Base-by-base conservation (phyloP, 2,113 vertebrate genomes). In the Paralichthys olivaceus region DNA sequence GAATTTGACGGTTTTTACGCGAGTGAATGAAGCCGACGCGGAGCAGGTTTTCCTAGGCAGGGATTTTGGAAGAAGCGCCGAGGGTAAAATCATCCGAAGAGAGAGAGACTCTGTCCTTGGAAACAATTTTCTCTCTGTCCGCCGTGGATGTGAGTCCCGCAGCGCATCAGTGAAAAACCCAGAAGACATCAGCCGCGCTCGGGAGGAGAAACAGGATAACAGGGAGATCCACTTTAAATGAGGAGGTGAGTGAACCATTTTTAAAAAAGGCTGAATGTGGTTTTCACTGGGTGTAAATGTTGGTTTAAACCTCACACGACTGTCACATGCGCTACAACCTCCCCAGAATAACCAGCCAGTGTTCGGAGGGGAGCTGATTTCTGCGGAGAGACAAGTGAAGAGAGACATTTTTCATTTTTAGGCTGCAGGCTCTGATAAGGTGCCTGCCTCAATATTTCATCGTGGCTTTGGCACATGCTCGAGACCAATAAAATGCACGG, bases 11-110 rank as follows among this genome's bases (percentile, higher is more conserved):
- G 5, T 43, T 22, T 40, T 22, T 40, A 0, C 11, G 17, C 28
- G 88, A 88, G 84, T 93, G 84, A 90, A 91, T 81, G 90, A 87
- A 79, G 56, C 67, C 47, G 75, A 72, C 25, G 54, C 73, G 59
- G 59, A 59, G 77, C 80, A 61, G 43, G 43, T 51, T 64, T 56
- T 65, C 22, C 17, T 20, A 2, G 23, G 57, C 67, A 49, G 20
- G 20, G 13, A 19, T 14, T 15, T 45, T 51, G 5, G 5, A 51
- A 51, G 45, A 7, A 17, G 45, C 45, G 45, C 2, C 1, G 45
- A 47, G 45, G 17, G 20, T 8, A 20, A n/a, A n/a, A 20, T 11
- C 11, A 43, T 14, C 11, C 40, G 37, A 19, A 22, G 29, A n/a
- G 28, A 34, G 28, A 28, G 34, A 61, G 26, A 58, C 68, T 58